Conservation (phyloP, 2,113 vertebrate species). For the Grammomys dolichurus region DNA sequence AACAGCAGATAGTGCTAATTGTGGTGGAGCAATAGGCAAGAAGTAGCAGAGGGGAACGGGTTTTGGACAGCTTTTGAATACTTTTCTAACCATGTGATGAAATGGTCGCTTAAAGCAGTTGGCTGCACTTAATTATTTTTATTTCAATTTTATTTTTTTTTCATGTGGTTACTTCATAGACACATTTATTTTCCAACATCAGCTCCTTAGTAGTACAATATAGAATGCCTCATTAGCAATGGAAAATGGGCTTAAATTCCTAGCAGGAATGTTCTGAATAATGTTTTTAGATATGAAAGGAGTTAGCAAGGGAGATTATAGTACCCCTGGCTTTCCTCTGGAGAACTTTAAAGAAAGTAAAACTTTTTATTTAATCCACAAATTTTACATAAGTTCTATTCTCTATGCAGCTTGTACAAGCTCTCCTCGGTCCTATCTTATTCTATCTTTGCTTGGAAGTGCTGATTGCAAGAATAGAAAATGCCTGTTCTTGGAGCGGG, state of each 20-base stretch:
- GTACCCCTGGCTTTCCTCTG: constrained; percentile 56
- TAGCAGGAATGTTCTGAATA: constrained; percentile 80
- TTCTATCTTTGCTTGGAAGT: background rate
- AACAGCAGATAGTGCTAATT: constrained; percentile 34
- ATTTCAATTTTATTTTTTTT: constrained; percentile 80
- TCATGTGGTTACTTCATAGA: constrained; percentile 81
- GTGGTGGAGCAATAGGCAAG: constrained; percentile 60
- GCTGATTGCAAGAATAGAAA: background rate
- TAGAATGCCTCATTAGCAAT: constrained; percentile 82
- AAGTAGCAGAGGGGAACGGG: constrained; percentile 72
- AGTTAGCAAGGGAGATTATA: constrained; percentile 74
- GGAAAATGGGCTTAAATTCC: constrained; percentile 77
- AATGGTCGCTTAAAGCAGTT: constrained; percentile 76
- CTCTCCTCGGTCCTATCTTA: background rate
- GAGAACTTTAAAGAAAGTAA: constrained; percentile 67
- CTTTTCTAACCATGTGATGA: constrained; percentile 77
- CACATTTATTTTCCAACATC: constrained; percentile 81
- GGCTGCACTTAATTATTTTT: constrained; percentile 82
- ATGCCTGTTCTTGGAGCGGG: background rate
- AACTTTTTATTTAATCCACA: constrained; percentile 54
- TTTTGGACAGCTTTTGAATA: constrained; percentile 73
- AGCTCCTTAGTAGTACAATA: constrained; percentile 75
- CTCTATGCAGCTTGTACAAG: background rate
- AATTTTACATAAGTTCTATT: background rate
- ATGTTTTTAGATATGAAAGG: constrained; percentile 79